Evolutionary conservation across 2,113 vertebrate species (phyloP).

Genomic region (Isurus oxyrinchus): DNA sequence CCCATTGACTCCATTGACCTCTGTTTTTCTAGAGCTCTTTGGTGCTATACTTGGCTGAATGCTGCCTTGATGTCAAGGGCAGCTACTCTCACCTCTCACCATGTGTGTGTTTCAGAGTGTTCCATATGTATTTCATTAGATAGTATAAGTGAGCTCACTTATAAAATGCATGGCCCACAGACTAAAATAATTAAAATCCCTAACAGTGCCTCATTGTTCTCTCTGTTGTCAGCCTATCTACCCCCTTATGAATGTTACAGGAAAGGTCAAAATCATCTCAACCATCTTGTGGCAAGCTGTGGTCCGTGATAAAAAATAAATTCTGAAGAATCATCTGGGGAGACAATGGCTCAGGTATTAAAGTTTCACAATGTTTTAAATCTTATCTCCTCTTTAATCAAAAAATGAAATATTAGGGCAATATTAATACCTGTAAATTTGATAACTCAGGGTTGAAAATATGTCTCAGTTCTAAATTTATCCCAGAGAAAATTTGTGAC

Average conservation of each 20-base stretch:
- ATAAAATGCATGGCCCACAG: constrained; percentile 3
- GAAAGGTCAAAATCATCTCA: constrained; percentile 29
- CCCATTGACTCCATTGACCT: neutral
- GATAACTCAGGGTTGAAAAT: neutral
- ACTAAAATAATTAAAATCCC: constrained; percentile 30
- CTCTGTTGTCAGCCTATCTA: neutral
- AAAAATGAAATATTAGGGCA: neutral
- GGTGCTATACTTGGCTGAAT: neutral
- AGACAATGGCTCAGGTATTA: neutral
- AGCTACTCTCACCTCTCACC: neutral
- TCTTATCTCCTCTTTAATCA: neutral
- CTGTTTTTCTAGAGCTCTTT: constrained; percentile 7
- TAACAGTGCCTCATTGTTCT: constrained; percentile 26
- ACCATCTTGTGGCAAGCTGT: neutral
- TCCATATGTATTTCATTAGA: constrained; percentile 27
- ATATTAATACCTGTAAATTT: neutral
- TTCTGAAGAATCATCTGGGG: neutral
- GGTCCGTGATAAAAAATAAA: neutral
- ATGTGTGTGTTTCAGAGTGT: neutral
- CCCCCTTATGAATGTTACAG: constrained; percentile 7
- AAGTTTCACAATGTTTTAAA: neutral
- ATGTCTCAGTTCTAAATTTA: neutral
- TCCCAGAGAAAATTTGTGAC: neutral
- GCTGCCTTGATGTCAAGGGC: constrained; percentile 1
- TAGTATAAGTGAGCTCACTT: constrained; percentile 10